Percentiles rank a stretch among this genome's conserved stretches.
phyloP scores from a whole-genome alignment of 2,113 vertebrate species.

The Myodes glareolus region DNA sequence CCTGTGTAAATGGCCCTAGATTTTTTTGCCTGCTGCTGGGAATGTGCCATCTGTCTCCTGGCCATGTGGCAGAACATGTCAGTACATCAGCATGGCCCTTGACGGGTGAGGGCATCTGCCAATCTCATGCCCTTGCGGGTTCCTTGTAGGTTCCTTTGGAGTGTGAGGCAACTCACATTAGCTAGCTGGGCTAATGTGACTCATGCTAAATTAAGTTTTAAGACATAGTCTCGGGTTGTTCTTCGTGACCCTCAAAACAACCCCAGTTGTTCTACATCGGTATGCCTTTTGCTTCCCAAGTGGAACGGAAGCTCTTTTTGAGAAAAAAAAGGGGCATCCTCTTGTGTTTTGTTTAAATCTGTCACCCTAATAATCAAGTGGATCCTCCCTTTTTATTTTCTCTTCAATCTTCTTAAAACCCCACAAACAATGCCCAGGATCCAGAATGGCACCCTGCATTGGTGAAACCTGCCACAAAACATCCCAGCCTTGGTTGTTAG shows the following conservation, averaged over 20 bases:
- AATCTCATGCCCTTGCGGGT: neutral
- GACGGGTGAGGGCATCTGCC: neutral
- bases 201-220: conserved; percentile 68
- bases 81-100: neutral
- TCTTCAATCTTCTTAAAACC: neutral
- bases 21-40: neutral
- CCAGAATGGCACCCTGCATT: neutral
- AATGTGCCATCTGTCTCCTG: neutral
- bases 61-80: neutral
- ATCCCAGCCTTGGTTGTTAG: neutral
- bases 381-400: conserved; percentile 7
- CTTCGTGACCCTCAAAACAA: neutral
- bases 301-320: rapidly evolving
- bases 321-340: conserved; percentile 4
- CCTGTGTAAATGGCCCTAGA: neutral
- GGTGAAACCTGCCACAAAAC: neutral
- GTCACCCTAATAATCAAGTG: neutral
- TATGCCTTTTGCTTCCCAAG: neutral
- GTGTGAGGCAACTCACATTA: conserved; percentile 33
- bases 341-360: neutral
- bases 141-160: neutral
- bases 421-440: rapidly evolving
- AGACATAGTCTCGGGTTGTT: conserved; percentile 46
- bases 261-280: neutral
- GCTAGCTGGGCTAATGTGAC: conserved; percentile 34